A percentile compares a stretch with the other conserved stretches of the same genome.
Evolutionary conservation across 2,113 vertebrate genomes (phyloP).

Genomic region (Montifringilla adamsi): DNA sequence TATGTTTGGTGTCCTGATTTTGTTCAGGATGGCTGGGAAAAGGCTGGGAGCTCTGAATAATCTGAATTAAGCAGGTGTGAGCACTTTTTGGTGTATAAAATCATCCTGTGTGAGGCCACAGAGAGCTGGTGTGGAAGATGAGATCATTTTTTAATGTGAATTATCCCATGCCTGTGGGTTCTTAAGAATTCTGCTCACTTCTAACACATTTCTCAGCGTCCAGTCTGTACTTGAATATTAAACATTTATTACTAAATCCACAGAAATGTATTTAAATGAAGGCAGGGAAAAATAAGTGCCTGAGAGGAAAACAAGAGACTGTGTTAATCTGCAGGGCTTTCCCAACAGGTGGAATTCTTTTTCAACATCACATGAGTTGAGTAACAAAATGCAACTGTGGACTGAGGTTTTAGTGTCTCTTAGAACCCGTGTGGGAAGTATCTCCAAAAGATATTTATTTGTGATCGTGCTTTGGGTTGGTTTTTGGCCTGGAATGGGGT

Average conservation of each 20-base stretch:
- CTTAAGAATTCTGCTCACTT: neutral
- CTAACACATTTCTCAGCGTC: neutral
- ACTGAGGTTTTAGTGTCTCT: neutral
- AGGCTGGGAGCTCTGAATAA: neutral
- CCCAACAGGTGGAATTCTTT: neutral
- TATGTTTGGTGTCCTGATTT: neutral
- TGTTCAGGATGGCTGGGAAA: neutral
- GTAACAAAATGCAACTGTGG: neutral
- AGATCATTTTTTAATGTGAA: fast-evolving
- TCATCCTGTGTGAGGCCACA: neutral
- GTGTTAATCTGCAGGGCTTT: neutral
- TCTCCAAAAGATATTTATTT: neutral
- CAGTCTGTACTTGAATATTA: fast-evolving
- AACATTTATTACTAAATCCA: neutral
- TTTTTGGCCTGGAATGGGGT: neutral
- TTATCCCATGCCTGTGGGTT: neutral
- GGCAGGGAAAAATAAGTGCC: neutral
- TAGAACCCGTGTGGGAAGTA: neutral
- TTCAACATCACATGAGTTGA: fast-evolving
- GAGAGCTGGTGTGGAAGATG: neutral
- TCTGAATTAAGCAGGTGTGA: neutral
- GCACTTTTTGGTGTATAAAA: neutral
- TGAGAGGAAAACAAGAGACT: neutral
- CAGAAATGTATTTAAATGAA: neutral
- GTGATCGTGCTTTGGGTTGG: fast-evolving